These are phyloP conservation scores for Hoplodrina ambigua DNA, from an alignment of 2,888 invertebrate species.

Conservation along the genomic window DNA sequence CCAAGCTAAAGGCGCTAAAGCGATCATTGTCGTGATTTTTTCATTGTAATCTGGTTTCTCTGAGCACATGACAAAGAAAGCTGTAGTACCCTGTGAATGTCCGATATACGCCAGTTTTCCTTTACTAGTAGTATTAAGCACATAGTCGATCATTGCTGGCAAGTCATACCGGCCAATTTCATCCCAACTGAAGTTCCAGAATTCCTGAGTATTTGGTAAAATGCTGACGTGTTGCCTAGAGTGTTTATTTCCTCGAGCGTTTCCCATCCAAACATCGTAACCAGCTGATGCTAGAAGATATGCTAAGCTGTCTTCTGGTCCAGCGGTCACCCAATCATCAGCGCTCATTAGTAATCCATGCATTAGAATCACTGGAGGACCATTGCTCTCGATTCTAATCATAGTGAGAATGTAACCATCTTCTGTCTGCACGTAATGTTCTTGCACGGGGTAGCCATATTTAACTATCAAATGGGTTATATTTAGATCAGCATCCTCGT, in stretches of 20 bases:
- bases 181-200: constrained; percentile 93
- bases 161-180: constrained; percentile 93
- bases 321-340: constrained; percentile 92
- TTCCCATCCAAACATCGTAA: constrained; percentile 94
- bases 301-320: constrained; percentile 88
- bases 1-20: constrained; percentile 91
- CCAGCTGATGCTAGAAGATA: constrained; percentile 91
- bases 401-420: constrained; percentile 65
- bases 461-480: constrained; percentile 47
- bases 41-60: constrained; percentile 90
- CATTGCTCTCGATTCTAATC: constrained; percentile 49
- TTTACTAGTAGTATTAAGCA: constrained; percentile 87
- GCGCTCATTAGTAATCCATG: constrained; percentile 94
- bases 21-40: constrained; percentile 90
- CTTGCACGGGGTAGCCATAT: constrained; percentile 43
- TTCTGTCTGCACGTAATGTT: constrained; percentile 54
- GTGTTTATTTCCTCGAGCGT: constrained; percentile 93
- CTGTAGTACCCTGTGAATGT: constrained; percentile 93
- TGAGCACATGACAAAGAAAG: constrained; percentile 91
- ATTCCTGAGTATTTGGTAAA: constrained; percentile 74
- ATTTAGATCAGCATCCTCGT: constrained; percentile 49
- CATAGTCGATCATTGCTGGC: constrained; percentile 93
- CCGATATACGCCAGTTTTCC: constrained; percentile 92
- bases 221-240: constrained; percentile 82
- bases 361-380: constrained; percentile 91